Evolutionary conservation across 1,140 invertebrate species (phyloP).

Genomic region (Listronotus bonariensis): DNA sequence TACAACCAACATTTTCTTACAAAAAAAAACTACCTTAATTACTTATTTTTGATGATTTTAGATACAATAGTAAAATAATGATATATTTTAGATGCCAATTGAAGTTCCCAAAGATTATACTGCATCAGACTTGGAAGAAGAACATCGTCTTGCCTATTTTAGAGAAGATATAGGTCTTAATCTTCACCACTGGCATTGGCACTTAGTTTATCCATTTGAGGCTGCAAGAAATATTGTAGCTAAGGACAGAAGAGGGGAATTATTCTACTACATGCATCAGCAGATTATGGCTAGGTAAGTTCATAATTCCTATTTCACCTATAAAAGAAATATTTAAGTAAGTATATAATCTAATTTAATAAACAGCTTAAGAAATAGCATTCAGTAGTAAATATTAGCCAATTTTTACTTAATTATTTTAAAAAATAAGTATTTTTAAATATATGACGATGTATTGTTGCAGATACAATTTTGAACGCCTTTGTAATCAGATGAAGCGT

Average conservation of each 20-base stretch:
- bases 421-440: neutral
- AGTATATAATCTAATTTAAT: too few species aligned
- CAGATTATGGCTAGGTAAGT: slow-evolving; percentile 65
- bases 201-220: slow-evolving; percentile 77
- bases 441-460: neutral
- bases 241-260: slow-evolving; percentile 73
- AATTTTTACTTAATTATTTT: too few species aligned
- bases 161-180: slow-evolving; percentile 68
- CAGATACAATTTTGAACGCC: slow-evolving; percentile 70
- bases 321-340: too few species aligned
- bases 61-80: too few species aligned
- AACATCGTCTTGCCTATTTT: slow-evolving; percentile 70
- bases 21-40: too few species aligned
- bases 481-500: slow-evolving; percentile 65
- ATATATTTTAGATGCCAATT: slow-evolving; percentile 54
- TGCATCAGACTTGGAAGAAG: slow-evolving; percentile 67
- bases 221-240: slow-evolving; percentile 63
- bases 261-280: slow-evolving; percentile 81
- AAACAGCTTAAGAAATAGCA: too few species aligned
- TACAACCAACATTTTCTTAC: too few species aligned
- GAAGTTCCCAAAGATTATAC: slow-evolving; percentile 69
- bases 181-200: slow-evolving; percentile 85
- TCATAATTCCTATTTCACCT: neutral
- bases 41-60: too few species aligned
- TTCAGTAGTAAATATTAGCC: too few species aligned